Evolutionary conservation across 2,888 invertebrate genomes (phyloP), one percentile per base, ranked within the genome.

Genomic region (Melanostoma mellinum): DNA sequence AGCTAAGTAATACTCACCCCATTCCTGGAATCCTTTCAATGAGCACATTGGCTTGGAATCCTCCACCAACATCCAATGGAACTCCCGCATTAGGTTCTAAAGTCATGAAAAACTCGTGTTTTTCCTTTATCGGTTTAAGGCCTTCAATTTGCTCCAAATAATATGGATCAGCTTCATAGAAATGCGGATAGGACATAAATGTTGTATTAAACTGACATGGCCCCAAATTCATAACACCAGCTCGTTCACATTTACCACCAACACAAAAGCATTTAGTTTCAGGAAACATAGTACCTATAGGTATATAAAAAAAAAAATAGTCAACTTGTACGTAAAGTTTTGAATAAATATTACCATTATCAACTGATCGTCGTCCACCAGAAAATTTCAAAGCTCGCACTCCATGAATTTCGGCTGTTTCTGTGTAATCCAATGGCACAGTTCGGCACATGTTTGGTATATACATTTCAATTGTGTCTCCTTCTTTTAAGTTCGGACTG

Each of bases 111-210:
- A 97, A 96, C 86, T 94, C 93, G 88, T 97, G 97, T 38, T 93
- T 93, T 0, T 94, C 93, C 3, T 93, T 93, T 10, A 94, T 92
- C 0, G 97, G 96, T 1, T 91, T 87, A 88, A 97, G 88, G 0
- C 97, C 97, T 0, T 92, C 92, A 1, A 97, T 92, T 20, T 92
- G 91, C 4, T 94, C 92, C 36, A 92, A 86, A 75, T 96, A 94
- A 75, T 91, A 92, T 0, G 94, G 93, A 91, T 97, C 97, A 0
- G 94, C 97, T 88, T 94, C 93, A 88, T 95, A 93, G 91, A 96
- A 97, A 92, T 97, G 97, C 0, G 97, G 97, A 86, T 96, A 93
- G 0, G 97, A 96, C 84, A 96, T 93, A 89, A 95, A 96, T 0
- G 97, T 97, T 0, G 97, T 94, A 8, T 95, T 96, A 87, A 92